These are phyloP conservation scores for Ctenopoma kingsleyae DNA, from an alignment of 2,797 vertebrate genomes.

Conservation along the genomic window DNA sequence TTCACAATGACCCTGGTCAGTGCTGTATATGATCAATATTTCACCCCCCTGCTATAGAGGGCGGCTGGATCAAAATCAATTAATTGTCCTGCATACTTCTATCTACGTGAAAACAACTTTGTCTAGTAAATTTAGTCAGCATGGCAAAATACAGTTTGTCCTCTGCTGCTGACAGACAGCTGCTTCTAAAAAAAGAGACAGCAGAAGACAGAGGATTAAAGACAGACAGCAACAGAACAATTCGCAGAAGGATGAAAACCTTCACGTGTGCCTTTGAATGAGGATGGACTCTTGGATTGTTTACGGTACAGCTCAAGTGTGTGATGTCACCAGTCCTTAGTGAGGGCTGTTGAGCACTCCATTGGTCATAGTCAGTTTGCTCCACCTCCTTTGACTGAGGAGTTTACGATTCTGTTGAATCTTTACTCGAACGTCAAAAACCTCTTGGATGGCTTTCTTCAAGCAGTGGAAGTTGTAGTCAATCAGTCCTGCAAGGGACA, in stretches of 20 bases:
- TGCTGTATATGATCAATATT: not conserved
- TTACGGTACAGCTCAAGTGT: not conserved
- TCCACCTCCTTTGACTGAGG: slow-evolving; percentile 89
- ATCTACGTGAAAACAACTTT: not conserved
- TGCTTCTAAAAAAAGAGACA: slow-evolving; percentile 3
- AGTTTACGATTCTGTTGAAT: slow-evolving; percentile 91
- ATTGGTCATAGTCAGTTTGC: slow-evolving; percentile 85
- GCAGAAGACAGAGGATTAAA: not conserved
- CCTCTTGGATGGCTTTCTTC: slow-evolving; percentile 96
- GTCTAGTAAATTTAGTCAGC: not conserved
- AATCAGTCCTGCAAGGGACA: slow-evolving; percentile 87
- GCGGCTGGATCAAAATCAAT: not conserved
- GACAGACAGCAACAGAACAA: not conserved
- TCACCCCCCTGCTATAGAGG: not conserved
- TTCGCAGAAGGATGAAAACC: not conserved
- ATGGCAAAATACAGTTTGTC: not conserved
- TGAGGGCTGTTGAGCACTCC: slow-evolving; percentile 79
- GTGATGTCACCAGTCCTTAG: slow-evolving; percentile 50
- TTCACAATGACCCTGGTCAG: not conserved
- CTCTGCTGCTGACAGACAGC: not conserved
- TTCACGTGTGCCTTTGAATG: not conserved
- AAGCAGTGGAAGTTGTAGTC: slow-evolving; percentile 99
- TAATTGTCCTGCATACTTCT: not conserved
- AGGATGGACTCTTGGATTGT: not conserved
- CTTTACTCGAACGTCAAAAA: slow-evolving; percentile 94